Percentiles rank a stretch among this genome's conserved stretches.
Conservation (phyloP, 2,888 invertebrate genomes). For the Erebia palarica region DNA sequence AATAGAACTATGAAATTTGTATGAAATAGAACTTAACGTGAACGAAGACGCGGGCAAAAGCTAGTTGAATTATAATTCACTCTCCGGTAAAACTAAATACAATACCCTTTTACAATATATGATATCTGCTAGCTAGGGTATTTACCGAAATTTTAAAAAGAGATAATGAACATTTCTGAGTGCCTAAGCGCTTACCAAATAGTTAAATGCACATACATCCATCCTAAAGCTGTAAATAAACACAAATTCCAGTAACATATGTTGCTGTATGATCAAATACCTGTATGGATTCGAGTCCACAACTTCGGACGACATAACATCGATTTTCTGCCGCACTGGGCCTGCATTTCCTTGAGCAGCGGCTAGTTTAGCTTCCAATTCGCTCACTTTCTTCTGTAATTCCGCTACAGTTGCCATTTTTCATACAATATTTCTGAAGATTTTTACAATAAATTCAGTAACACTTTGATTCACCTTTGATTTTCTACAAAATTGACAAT, state of each 20-base stretch:
- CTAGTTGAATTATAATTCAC: no score
- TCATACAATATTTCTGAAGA: conserved; percentile 40
- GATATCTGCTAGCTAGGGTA: background rate
- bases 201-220: background rate
- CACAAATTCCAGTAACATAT: conserved; percentile 30
- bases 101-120: background rate
- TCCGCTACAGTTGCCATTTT: conserved; percentile 84
- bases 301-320: conserved; percentile 96
- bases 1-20: no score
- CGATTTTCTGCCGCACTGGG: conserved; percentile 87
- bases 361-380: conserved; percentile 85
- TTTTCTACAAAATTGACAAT: conserved; percentile 5
- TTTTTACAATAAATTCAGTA: conserved; percentile 39
- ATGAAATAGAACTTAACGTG: no score
- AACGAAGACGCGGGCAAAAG: no score
- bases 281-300: conserved; percentile 99
- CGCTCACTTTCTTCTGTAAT: conserved; percentile 83
- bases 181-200: background rate
- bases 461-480: no score
- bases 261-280: conserved; percentile 67
- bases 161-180: background rate
- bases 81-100: no score
- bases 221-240: background rate
- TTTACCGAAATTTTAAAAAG: background rate
- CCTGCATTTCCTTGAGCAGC: conserved; percentile 65